Conservation (phyloP, 2,888 invertebrate species). For the Beris chalybata region DNA sequence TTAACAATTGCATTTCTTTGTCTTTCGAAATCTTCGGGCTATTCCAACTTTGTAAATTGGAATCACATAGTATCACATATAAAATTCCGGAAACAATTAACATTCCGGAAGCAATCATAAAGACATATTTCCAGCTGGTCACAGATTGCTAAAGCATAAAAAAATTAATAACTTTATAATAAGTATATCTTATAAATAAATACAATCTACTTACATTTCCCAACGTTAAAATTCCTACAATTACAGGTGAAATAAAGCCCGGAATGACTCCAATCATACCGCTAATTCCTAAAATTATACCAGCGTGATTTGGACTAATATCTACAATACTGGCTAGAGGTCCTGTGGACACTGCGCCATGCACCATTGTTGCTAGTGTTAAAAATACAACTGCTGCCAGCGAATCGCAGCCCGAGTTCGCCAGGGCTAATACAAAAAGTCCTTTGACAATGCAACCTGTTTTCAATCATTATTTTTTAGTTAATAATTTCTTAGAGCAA, state of each 20-base stretch:
- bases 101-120: conserved; percentile 60
- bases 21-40: conserved; percentile 42
- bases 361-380: conserved; percentile 64
- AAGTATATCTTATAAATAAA: too few relatives aligned
- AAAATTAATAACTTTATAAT: conserved; percentile 37
- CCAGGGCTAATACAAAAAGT: conserved; percentile 63
- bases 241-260: conserved; percentile 65
- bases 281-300: conserved; percentile 64
- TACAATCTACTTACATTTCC: conserved; percentile 61
- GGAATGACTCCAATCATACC: conserved; percentile 62
- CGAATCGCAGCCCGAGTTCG: conserved; percentile 66
- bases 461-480: conserved; percentile 35
- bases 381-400: conserved; percentile 63
- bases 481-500: conserved; percentile 5
- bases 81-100: conserved; percentile 59
- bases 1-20: conserved; percentile 47
- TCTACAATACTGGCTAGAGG: conserved; percentile 69
- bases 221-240: conserved; percentile 65
- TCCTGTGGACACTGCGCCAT: conserved; percentile 69
- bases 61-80: conserved; percentile 61
- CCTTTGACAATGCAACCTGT: conserved; percentile 65
- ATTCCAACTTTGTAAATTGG: conserved; percentile 65
- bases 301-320: conserved; percentile 64
- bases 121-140: conserved; percentile 65
- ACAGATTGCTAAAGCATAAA: conserved; percentile 62